Evolutionary conservation across 2,888 invertebrate species (phyloP), one percentile per base, ranked within the genome.

Genomic region (Nezara viridula): DNA sequence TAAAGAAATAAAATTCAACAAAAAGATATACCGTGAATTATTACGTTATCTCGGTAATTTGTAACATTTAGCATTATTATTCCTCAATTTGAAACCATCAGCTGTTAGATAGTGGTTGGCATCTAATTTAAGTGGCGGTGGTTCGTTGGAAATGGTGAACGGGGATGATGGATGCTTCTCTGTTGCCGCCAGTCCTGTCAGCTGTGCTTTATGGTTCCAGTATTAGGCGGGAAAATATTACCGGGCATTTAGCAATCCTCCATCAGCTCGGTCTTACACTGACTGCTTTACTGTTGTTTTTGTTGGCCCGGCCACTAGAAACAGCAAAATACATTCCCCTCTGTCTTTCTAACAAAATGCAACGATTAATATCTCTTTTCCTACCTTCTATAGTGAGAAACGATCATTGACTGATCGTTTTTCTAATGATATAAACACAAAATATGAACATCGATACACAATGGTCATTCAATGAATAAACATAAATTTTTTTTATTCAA

Each of bases 231-330:
- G 66, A 73, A 73, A 73, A 73, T 73, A 73, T 73, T 73, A 73
- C 66, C 19, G 66, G 66, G 66, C 66, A 73, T 73, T 73, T 73
- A 73, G 66, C 66, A 37, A 73, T 73, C 66, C 66, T 37, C 66
- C 66, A 73, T 73, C 66, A 73, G 66, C 19, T 37, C 19, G 37
- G 32, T 73, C 66, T 73, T 37, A 21, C 37, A 37, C 66, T 73
- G 66, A 73, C 66, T 73, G 66, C 66, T 73, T 73, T 73, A 73
- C 66, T 73, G 66, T 37, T 73, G 66, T 73, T 73, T 73, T 73
- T 73, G 66, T 73, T 37, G 6, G 37, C 32, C 16, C 16, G 21
- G 4, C 32, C 16, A 73, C 32, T 73, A 73, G 37, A 16, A 73
- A 37, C 66, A 73, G 66, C 32, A 73, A 73, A 73, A 73, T 73